phyloP scores from a whole-genome alignment of 1,140 invertebrate species.

The Drosophila novamexicana region DNA sequence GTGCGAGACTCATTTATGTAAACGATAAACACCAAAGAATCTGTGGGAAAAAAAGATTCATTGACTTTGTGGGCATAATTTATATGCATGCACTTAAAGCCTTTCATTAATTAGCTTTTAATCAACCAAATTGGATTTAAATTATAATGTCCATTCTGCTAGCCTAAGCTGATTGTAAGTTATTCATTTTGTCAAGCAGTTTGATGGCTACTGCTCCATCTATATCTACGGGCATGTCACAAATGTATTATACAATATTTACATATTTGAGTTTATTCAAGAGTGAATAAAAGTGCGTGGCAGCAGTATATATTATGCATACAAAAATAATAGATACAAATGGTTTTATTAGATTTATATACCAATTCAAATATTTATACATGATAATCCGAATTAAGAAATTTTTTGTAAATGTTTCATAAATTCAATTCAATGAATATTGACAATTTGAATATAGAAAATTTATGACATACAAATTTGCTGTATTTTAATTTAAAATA shows the following conservation, averaged over 20 bases:
- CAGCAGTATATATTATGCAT: not conserved
- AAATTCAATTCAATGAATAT: no score
- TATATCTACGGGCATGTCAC: not conserved
- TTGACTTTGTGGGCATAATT: conserved; percentile 63
- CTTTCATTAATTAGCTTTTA: conserved; percentile 71
- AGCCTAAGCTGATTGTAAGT: conserved; percentile 63
- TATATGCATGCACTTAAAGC: conserved; percentile 61
- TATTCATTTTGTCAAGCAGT: conserved; percentile 20
- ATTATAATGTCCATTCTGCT: conserved; percentile 33
- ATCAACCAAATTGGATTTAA: conserved; percentile 57
- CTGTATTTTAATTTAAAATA: no score
- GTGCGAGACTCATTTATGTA: conserved; percentile 36
- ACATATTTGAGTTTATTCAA: not conserved
- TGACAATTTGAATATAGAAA: no score
- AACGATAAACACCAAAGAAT: conserved; percentile 34
- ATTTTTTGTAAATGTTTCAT: no score
- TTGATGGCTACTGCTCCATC: not conserved
- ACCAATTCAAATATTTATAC: no score
- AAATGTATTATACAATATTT: not conserved
- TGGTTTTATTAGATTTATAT: no score
- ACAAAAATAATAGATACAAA: not conserved
- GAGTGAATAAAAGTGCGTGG: not conserved
- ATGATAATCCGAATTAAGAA: no score
- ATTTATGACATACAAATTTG: no score
- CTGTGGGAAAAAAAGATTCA: conserved; percentile 22